Base-by-base conservation (phyloP, 2,797 vertebrate genomes). In the Leuciscus waleckii region DNA sequence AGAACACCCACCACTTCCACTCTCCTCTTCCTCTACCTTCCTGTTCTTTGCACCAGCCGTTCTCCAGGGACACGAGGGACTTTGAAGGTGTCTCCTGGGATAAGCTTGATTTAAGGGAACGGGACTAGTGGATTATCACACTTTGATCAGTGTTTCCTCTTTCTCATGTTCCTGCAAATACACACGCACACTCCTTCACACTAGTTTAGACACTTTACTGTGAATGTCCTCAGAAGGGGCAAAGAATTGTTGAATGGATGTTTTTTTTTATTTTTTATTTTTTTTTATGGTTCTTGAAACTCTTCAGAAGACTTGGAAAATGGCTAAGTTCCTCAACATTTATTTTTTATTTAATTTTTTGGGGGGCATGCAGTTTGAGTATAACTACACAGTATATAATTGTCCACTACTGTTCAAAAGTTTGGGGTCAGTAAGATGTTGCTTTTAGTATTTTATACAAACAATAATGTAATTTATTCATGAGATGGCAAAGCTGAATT, bases 121-220 rank as follows among this genome's bases (percentile, higher is more conserved):
- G 32, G 76, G 46, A 81, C 83, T 23, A 29, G 43, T 32, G 79
- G 70, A 91, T 85, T 87, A 90, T 91, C 69, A 86, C 77, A 5
- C 85, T 90, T 88, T 89, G 87, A 90, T 92, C 88, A 73, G 67
- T 83, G 84, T 76, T 80, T 79, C 71, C 73, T 74, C 74, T 46
- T 56, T 14, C 6, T 71, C 70, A 82, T 79, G 26, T 71, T 79
- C 3, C 17, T 41, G 11, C 49, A 77, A 13, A 23, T 43, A 82
- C 84, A 70, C 68, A 5, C 35, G 35, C 7, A 23, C 54, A 68
- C 43, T 17, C 29, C 7, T 76, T 85, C 32, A 69, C 51, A 46
- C 26, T 26, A 32, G 54, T 76, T 21, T 16, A 78, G 73, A 88
- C 41, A 29, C 46, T n/a, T 76, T 79, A 71, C 39, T 51, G 35